Conservation (phyloP, 1,140 invertebrate genomes). For the Tetragonula clypearis region DNA sequence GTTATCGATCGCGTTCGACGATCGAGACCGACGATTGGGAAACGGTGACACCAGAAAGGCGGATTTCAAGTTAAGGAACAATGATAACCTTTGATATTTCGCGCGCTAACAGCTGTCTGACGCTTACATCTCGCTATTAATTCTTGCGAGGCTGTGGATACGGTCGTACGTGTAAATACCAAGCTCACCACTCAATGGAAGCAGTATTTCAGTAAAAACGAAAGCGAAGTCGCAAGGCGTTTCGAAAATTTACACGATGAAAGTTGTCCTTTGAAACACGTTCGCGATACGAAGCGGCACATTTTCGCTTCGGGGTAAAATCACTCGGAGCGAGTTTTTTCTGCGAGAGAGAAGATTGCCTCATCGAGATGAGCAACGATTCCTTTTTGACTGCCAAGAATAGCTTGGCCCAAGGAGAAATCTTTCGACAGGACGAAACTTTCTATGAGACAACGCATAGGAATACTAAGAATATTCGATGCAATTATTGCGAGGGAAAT, state of each 20-base stretch:
- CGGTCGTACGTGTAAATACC: conserved; percentile 53
- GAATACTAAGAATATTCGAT: neutral
- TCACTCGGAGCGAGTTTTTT: neutral
- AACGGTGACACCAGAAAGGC: conserved; percentile 5
- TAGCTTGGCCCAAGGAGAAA: neutral
- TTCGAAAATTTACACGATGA: conserved; percentile 29
- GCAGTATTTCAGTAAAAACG: conserved; percentile 35
- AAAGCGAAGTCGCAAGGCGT: conserved; percentile 30
- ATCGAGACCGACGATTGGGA: neutral
- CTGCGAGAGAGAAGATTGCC: neutral
- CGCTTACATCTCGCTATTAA: conserved; percentile 57
- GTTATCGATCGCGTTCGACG: neutral
- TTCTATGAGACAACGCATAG: conserved; percentile 11
- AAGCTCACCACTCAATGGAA: conserved; percentile 45
- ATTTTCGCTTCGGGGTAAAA: too few relatives aligned
- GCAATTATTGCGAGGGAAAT: neutral
- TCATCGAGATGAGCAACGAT: neutral
- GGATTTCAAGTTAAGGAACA: conserved; percentile 47
- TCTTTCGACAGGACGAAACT: conserved; percentile 9
- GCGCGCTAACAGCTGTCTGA: conserved; percentile 44
- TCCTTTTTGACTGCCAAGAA: neutral
- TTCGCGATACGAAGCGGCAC: too few relatives aligned
- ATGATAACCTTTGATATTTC: conserved; percentile 68
- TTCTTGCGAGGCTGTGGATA: conserved; percentile 42
- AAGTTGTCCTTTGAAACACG: too few relatives aligned